Conservation (phyloP, 92 coral and sea anemone genomes). For the Hydrozoanthus gracilis region DNA sequence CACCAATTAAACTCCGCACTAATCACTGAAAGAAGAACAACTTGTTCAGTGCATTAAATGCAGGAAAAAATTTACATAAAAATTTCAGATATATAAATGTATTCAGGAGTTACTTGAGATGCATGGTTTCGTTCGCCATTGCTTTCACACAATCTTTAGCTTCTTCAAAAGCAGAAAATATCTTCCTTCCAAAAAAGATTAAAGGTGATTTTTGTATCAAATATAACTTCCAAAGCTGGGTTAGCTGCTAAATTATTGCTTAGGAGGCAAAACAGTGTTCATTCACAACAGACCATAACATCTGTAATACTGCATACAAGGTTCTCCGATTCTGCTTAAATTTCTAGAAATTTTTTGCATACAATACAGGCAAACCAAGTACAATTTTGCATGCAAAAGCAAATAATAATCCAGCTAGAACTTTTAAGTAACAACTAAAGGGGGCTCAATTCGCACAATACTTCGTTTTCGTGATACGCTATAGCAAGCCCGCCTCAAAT, state of each 20-base stretch:
- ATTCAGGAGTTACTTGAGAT: too few relatives aligned
- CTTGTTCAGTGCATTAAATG: too few relatives aligned
- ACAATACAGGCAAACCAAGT: background rate
- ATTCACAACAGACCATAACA: background rate
- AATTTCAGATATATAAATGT: too few relatives aligned
- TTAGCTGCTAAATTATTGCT: background rate
- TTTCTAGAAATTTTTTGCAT: too few relatives aligned
- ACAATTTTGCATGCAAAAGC: background rate
- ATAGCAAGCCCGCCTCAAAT: slow-evolving; percentile 4
- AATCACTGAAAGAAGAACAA: too few relatives aligned
- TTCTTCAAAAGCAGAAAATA: background rate
- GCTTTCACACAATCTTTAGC: background rate
- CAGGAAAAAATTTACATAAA: too few relatives aligned
- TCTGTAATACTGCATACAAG: background rate
- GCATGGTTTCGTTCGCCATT: too few relatives aligned
- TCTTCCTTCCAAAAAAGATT: background rate
- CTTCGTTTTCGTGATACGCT: background rate
- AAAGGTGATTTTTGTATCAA: background rate
- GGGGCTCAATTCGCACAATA: background rate
- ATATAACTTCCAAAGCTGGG: background rate
- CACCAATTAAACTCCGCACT: too few relatives aligned
- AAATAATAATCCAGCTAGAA: background rate
- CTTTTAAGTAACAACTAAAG: background rate
- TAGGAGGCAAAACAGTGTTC: slow-evolving; percentile 13
- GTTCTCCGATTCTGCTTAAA: too few relatives aligned